phyloP scores from a whole-genome alignment of 2,113 vertebrate genomes.

The Conger conger region DNA sequence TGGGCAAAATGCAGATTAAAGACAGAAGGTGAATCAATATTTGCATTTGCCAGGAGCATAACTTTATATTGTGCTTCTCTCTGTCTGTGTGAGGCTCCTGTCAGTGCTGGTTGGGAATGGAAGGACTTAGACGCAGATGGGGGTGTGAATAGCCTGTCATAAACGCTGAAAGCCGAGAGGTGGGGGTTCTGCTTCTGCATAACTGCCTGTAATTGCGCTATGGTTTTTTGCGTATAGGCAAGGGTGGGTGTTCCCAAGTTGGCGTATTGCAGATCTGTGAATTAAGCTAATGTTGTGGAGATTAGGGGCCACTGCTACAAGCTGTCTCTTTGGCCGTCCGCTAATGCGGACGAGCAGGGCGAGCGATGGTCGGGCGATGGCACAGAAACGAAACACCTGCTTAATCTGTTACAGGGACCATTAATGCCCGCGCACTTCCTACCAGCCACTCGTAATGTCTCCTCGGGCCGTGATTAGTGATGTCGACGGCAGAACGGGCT shows the following conservation, averaged over 20 bases:
- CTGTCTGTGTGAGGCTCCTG: neutral
- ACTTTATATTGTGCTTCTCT: neutral
- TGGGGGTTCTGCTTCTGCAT: conserved; percentile 10
- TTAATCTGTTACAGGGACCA: conserved; percentile 55
- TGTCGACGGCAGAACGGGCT: conserved; percentile 49
- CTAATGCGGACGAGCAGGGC: conserved; percentile 52
- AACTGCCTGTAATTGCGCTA: neutral
- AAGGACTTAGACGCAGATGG: conserved; percentile 8
- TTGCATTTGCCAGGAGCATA: neutral
- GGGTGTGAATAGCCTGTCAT: conserved; percentile 17
- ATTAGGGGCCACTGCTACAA: conserved; percentile 64
- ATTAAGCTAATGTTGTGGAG: conserved; percentile 69
- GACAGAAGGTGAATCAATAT: neutral
- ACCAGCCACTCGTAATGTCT: conserved; percentile 37
- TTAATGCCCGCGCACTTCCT: conserved; percentile 56
- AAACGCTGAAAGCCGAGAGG: neutral
- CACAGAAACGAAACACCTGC: conserved; percentile 67
- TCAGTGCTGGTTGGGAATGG: neutral
- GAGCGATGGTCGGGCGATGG: conserved; percentile 49
- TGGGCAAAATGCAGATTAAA: neutral
- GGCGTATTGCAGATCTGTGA: conserved; percentile 60
- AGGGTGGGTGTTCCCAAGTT: conserved; percentile 39
- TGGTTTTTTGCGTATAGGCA: conserved; percentile 21
- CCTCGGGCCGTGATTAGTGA: conserved; percentile 55
- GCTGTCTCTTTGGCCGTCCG: conserved; percentile 65